Evolutionary conservation across 2,113 vertebrate species (phyloP), one percentile per base, ranked within the genome.

Genomic region (Anarhynchus alexandrinus): DNA sequence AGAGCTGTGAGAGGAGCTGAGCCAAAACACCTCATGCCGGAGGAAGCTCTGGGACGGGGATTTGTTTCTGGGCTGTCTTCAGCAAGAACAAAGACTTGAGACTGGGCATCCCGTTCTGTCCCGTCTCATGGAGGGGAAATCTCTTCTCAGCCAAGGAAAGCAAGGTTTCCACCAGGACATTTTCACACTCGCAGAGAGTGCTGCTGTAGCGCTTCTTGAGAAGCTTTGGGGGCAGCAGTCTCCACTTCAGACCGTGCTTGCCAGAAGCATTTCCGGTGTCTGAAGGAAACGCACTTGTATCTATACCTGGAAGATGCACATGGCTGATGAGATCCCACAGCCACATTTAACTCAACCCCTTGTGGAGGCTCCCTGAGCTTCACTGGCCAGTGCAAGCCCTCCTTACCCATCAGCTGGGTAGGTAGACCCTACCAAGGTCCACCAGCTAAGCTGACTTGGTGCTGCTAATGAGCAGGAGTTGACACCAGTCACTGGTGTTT

Each of bases 1-100:
- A 95, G 88, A 88, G 64, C 13, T 42, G 43, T 74, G 58, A 59
- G 87, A 87, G 69, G 73, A 90, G 42, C 8, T 79, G 73, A 94
- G 52, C n/a, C 47, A 57, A 69, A 93, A 76, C 52, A 32, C 66
- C 71, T 90, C 30, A 9, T 3, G 1, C 21, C 2, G 1, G 55
- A 86, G 82, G 72, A 91, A 95, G 18, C 25, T 0, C n/a, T 84
- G 52, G 36, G 22, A 65, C 3, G 0, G 57, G 36, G 54, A 22
- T 94, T 93, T 94, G 52, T 79, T 92, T 95, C 61, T 96, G 36
- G 26, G 17, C 14, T 93, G n/a, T 84, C 73, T 89, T 91, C 65
- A 76, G 52, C 47, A 58, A 55, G 62, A 70, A 34, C 42, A 87
- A 70, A 73, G 47, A 13, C 77, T 90, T 83, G 38, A 90, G 54